Base-by-base conservation (phyloP, 2,797 vertebrate species). In the Furcifer pardalis region DNA sequence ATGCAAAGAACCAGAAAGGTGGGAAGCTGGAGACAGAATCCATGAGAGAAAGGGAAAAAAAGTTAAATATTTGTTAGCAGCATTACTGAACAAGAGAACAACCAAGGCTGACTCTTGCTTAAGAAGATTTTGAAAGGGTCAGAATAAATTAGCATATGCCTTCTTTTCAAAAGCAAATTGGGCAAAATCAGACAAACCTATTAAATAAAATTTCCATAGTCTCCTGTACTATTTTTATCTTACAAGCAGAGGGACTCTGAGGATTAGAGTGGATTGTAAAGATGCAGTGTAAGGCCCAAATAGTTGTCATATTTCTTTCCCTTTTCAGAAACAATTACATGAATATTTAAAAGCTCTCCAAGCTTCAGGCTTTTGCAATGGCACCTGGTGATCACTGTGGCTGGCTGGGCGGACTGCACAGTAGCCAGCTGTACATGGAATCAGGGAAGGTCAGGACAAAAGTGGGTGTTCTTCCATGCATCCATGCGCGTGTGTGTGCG, bases 121-220 rank as follows among this genome's bases (percentile, higher is more conserved):
- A 56, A 79, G n/a, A 81, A 66, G 49, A 25, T 73, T 65, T 63
- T 82, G 59, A 82, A 73, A 82, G 68, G 49, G 46, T 79, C 74
- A 56, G 81, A 74, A 82, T 74, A 83, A 66, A 86, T 86, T 86
- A 83, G 81, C 46, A 73, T 65, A 40, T 56, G 46, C 59, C 40
- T 60, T 83, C 32, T 62, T 81, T 77, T 77, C 30, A 23, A 44
- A 81, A 44, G 66, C 23, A 37, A 63, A 37, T 81, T 87, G 27
- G 44, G 44, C 63, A 35, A 44, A 87, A 72, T 62, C 56, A 63
- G 76, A 52, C 77, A 63, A 21, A 40, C 52, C 49, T 66, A 65
- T 86, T 82, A 56, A 79, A 56, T 56, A 77, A 42, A 65, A 78
- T 56, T 52, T 79, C 71, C 42, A 19, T 63, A 35, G 44, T 46